Base-by-base conservation (phyloP, 2,888 invertebrate genomes). In the Yponomeuta sedellus region DNA sequence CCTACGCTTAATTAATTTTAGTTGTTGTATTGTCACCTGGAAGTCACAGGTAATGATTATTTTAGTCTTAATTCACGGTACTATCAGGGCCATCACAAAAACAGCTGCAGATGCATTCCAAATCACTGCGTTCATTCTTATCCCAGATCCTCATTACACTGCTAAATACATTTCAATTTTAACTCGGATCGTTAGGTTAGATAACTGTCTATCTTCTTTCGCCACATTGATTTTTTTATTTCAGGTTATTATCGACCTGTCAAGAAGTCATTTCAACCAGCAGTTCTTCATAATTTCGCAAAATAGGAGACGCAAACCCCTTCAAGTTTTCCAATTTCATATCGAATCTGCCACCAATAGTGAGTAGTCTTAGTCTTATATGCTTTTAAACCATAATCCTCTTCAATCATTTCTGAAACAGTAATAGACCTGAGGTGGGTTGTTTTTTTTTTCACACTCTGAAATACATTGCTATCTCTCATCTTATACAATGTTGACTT, bases 191-290 rank as follows among this genome's bases (percentile, higher is more conserved):
- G 40, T 63, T 63, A 63, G n/a, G 63, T 25, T 63, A 63, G 40
- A 39, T 40, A 12, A 57, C 16, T 28, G 25, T 64, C 56, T 56
- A 57, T 44, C 56, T 16, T 57, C 25, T 63, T 80, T 74, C 70
- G 69, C 75, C 80, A 85, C 86, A 89, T 89, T 88, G 86, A 86
- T 88, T 88, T 88, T 52, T 86, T 83, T 80, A 85, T 90, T 91
- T 82, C 90, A 91, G 90, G 90, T 90, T 90, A 90, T 82, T 88
- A 88, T 86, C 88, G 88, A 90, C 84, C 89, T 89, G 89, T 89
- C 90, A 91, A 85, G 88, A 82, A 81, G 89, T 89, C 89, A 88
- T 89, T 88, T 86, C 83, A 82, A 79, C 78, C 80, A 80, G 82
- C 80, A 82, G 80, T 88, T 85, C 74, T 77, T 77, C 76, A 77